Conservation (phyloP, 1,140 invertebrate species). For the Orius laevigatus region DNA sequence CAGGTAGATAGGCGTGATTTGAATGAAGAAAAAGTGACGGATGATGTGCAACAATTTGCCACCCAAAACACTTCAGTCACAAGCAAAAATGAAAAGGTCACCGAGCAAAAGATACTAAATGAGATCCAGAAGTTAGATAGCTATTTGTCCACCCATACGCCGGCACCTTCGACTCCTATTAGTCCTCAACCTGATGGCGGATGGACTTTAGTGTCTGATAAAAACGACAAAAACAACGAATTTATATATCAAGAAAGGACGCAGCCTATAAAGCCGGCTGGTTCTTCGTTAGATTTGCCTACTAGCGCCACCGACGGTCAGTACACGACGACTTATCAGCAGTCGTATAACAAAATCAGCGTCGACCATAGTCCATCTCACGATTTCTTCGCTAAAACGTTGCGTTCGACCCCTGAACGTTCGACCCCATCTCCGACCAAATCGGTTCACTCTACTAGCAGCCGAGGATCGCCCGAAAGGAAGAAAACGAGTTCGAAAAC, state of each 20-base stretch:
- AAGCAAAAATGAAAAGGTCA: slow-evolving; percentile 11
- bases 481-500: slow-evolving; percentile 17
- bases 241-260: slow-evolving; percentile 12
- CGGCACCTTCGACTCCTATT: slow-evolving; percentile 16
- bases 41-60: neutral
- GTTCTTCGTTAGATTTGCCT: slow-evolving; percentile 13
- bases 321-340: slow-evolving; percentile 41
- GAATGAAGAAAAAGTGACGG: neutral
- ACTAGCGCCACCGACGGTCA: slow-evolving; percentile 27
- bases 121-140: slow-evolving; percentile 24
- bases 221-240: slow-evolving; percentile 15
- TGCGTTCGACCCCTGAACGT: slow-evolving; percentile 37
- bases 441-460: slow-evolving; percentile 25
- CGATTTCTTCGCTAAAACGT: slow-evolving; percentile 48
- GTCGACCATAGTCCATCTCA: slow-evolving; percentile 47
- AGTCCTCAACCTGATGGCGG: slow-evolving; percentile 19
- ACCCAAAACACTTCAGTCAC: neutral
- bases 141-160: slow-evolving; percentile 20
- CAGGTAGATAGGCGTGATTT: neutral
- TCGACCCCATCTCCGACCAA: slow-evolving; percentile 29
- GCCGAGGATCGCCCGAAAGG: slow-evolving; percentile 20
- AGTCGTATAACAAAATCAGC: slow-evolving; percentile 37
- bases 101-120: slow-evolving; percentile 23
- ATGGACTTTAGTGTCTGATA: slow-evolving; percentile 19
- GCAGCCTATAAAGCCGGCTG: neutral